Evolutionary conservation across 2,797 vertebrate genomes (phyloP), one percentile per base, ranked within the genome.

Genomic region (Macropus fuliginosus): DNA sequence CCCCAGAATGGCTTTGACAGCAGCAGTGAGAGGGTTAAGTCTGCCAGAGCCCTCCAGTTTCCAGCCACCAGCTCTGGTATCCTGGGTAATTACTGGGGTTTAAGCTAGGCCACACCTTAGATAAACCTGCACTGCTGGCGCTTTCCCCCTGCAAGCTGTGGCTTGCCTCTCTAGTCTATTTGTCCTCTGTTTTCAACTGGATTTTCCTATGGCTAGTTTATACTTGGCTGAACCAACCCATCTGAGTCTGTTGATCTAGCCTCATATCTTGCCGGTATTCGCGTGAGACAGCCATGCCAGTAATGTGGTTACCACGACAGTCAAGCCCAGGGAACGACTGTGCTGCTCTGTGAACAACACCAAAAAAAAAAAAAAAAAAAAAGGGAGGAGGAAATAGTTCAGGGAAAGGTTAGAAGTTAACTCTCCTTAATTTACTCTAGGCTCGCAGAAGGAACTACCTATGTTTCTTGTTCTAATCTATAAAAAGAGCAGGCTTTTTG

Each of bases 71-170:
- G 98, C 98, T 97, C 98, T 98, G 98, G 98, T 99, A 99, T 99
- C 99, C 98, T 99, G 98, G 98, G 98, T 99, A 99, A 99, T 99
- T 99, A 99, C 99, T 98, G 98, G 98, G 98, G 99, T 99, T 99
- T 99, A 99, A 99, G 98, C 98, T 98, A 98, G 98, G 99, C 99
- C 99, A 99, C 99, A 99, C 99, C 99, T 99, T 99, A 99, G 99
- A 99, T 99, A 99, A 99, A 99, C 99, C 99, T 99, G 99, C 99
- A 99, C 98, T 98, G 98, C 99, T 98, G 97, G 98, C 98, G 92
- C 99, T 99, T 99, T 99, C 99, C 98, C 97, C 97, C 98, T 99
- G 98, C 99, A 99, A 99, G 99, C 99, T 98, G 98, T 97, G 98
- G 99, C 99, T 99, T 99, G 99, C 98, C 98, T 98, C 98, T 98